phyloP scores from a whole-genome alignment of 2,888 invertebrate species.

The Lasius fuliginosus region DNA sequence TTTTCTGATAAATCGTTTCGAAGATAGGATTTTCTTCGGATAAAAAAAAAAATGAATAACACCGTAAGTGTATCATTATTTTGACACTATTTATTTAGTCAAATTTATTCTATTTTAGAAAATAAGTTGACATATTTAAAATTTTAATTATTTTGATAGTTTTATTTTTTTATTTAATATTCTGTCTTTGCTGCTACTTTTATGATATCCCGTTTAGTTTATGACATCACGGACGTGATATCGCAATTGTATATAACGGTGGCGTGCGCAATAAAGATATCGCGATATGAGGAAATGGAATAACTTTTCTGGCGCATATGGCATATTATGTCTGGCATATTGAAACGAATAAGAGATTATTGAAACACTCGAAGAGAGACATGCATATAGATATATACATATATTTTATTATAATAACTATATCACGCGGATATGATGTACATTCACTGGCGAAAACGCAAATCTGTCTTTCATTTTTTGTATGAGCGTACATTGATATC shows the following conservation, averaged over 20 bases:
- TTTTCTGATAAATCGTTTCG: slow-evolving; percentile 15
- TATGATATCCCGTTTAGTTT: slow-evolving; percentile 59
- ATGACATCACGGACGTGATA: slow-evolving; percentile 46
- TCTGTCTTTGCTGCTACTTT: slow-evolving; percentile 12
- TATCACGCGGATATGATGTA: neutral
- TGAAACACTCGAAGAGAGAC: slow-evolving; percentile 13
- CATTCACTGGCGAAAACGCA: slow-evolving; percentile 3
- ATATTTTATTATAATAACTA: slow-evolving; percentile 6
- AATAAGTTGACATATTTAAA: neutral
- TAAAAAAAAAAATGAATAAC: neutral
- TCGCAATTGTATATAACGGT: slow-evolving; percentile 44
- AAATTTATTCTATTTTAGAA: neutral
- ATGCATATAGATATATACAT: slow-evolving; percentile 21
- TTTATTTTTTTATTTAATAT: slow-evolving; percentile 27
- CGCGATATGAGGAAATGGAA: slow-evolving; percentile 56
- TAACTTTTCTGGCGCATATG: slow-evolving; percentile 57
- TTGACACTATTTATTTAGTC: neutral
- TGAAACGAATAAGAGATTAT: slow-evolving; percentile 65
- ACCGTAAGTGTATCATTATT: neutral
- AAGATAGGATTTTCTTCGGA: neutral
- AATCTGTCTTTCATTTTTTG: slow-evolving; percentile 13
- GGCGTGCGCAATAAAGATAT: slow-evolving; percentile 36
- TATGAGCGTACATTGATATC: neutral
- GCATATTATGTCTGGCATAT: slow-evolving; percentile 67
- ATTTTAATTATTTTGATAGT: neutral